Evolutionary conservation across 2,888 invertebrate species (phyloP), one percentile per base, ranked within the genome.

Genomic region (Altica lythri): DNA sequence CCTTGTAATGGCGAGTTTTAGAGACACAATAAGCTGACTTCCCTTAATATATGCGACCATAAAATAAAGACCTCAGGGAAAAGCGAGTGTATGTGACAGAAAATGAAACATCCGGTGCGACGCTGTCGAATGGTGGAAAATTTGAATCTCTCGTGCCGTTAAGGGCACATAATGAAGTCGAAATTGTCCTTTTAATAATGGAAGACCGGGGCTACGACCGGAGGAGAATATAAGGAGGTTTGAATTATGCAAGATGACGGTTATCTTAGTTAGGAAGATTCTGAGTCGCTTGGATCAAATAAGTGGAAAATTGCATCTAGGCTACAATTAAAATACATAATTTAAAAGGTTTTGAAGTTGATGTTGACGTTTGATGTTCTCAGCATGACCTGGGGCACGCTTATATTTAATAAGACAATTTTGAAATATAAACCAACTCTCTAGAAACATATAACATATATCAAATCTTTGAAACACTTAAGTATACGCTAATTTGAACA

Each of bases 191-290:
- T 49, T 49, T 49, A 49, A 49, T 49, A 49, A 49, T 49, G 40
- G 40, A 40, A 49, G 47, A 32, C 30, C 40, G 40, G 30, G 42
- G 17, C 30, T 42, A 30, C 22, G 18, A 19, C 49, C 49, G 40
- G 40, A 42, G 30, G 48, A 38, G 53, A 43, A 42, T 48, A 43
- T 53, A 48, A 53, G 53, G 18, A 53, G 53, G 29, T 43, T 35
- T 53, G 47, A 53, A 53, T 53, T 53, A 53, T 48, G 53, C 47
- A 53, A 30, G 42, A 37, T 10, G 48, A 25, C 43, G 47, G 53
- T 53, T 53, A 53, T 53, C 48, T 35, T 53, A 35, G 32, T 42
- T 38, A 40, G 43, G 35, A 34, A 53, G 47, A 43, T 45, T 53
- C 42, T 19, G 32, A 4, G 14, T 34, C 6, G 2, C 34, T 22